Base-by-base conservation (phyloP, 2,797 vertebrate genomes). In the Alectoris magna region DNA sequence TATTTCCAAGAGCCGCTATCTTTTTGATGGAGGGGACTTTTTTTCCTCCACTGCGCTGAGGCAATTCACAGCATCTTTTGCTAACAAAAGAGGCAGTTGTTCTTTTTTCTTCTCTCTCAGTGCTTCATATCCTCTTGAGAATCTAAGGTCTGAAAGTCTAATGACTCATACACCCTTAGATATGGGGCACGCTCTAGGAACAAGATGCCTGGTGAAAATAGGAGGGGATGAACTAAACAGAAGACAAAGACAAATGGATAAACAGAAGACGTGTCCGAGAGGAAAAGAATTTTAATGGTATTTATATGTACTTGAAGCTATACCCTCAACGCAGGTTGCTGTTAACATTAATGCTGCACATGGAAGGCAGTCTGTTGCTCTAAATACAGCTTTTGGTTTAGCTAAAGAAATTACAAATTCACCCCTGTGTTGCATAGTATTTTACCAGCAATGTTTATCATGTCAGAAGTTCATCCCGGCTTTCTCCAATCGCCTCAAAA, bases 91-190 rank as follows among this genome's bases (percentile, higher is more conserved):
- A 64, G 27, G 11, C 10, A 10, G 29, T 22, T 56, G 14, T 63
- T 31, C 41, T 82, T 94, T 84, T 55, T 87, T 49, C 64, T 18
- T 49, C 83, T 93, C 82, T 51, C 36, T 87, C 17, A 49, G 46
- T 39, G 41, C 7, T 56, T 84, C 2, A 0, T 44, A 44, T n/a
- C 22, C 24, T 63, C 23, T 51, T n/a, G 36, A 84, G 26, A 56
- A 24, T 84, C 18, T 46, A 21, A 7, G 11, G 3, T 64, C 23
- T 73, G 26, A 6, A 73, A 68, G 5, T 71, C 60, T 79, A 14
- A 66, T 39, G 53, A 48, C 23, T 84, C 36, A 14, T 27, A 23
- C 5, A 53, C 46, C 4, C 13, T 53, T 27, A 44, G 24, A 71
- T 13, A 11, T 6, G 22, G 72, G 26, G 14, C 11, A 56, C 82